These are phyloP conservation scores for Phallusia fumigata DNA, from an alignment of 23 tunicate genomes.

Conservation along the genomic window DNA sequence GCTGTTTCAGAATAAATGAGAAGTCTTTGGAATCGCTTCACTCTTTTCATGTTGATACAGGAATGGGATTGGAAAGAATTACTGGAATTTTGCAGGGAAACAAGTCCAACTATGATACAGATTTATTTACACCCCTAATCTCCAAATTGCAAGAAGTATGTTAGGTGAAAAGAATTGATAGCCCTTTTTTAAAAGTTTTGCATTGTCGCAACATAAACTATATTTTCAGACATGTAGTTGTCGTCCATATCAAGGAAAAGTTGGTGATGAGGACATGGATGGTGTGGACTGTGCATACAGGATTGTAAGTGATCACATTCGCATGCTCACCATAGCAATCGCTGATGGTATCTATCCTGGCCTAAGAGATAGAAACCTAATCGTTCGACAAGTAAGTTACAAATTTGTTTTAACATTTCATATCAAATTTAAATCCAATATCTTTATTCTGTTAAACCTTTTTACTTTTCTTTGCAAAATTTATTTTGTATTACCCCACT, in stretches of 20 bases:
- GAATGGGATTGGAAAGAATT: slow-evolving; percentile 96
- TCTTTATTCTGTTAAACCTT: no score
- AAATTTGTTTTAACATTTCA: background rate
- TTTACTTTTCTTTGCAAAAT: no score
- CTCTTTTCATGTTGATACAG: slow-evolving; percentile 88
- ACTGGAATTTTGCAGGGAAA: slow-evolving; percentile 90
- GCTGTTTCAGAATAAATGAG: slow-evolving; percentile 44
- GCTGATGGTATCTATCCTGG: slow-evolving; percentile 90
- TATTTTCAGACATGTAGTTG: slow-evolving; percentile 23
- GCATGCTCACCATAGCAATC: slow-evolving; percentile 90
- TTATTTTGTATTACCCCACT: no score
- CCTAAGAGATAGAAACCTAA: slow-evolving; percentile 43
- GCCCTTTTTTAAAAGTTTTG: background rate
- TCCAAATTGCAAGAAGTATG: slow-evolving; percentile 61
- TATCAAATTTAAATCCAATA: no score
- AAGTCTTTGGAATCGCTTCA: slow-evolving; percentile 18
- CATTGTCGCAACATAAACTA: background rate
- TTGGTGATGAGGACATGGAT: slow-evolving; percentile 79
- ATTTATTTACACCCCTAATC: slow-evolving; percentile 82
- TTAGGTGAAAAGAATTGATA: background rate
- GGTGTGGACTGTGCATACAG: slow-evolving; percentile 93
- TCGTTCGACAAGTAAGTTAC: background rate
- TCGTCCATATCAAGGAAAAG: slow-evolving; percentile 74
- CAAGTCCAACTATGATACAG: slow-evolving; percentile 97
- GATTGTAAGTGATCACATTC: slow-evolving; percentile 89